A percentile compares a stretch with the other conserved stretches of the same genome.
Evolutionary conservation across 2,888 invertebrate species (phyloP).

Genomic region (Sphecodes monilicornis): DNA sequence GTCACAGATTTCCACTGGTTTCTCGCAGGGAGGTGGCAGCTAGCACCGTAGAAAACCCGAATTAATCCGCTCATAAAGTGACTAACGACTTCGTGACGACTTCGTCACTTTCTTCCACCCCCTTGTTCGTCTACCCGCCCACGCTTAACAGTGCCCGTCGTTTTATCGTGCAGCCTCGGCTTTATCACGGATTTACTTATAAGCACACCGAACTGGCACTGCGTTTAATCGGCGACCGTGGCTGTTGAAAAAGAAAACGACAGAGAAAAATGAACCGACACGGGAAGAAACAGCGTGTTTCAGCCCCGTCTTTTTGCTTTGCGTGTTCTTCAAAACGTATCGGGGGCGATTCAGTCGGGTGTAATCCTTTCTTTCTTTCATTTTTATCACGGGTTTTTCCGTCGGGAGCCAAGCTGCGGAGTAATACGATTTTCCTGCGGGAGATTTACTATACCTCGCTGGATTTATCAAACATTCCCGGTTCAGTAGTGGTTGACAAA

Average conservation of each 20-base stretch:
- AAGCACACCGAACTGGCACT: neutral
- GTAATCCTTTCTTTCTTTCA: neutral
- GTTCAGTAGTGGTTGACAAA: neutral
- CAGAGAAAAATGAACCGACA: conserved; percentile 6
- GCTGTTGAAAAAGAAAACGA: neutral
- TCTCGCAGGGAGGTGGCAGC: neutral
- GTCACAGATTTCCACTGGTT: neutral
- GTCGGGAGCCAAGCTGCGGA: neutral
- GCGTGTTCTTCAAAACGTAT: neutral
- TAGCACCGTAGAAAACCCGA: neutral
- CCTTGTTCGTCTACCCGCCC: neutral
- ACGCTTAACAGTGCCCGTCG: neutral
- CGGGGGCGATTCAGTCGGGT: neutral
- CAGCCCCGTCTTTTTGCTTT: neutral
- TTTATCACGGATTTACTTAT: conserved; percentile 4
- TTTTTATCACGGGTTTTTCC: neutral
- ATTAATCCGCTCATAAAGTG: conserved; percentile 8
- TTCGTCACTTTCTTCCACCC: neutral
- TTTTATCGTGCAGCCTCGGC: neutral
- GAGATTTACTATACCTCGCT: neutral
- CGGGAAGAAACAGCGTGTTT: neutral
- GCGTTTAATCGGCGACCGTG: neutral
- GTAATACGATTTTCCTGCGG: neutral
- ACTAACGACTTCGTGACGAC: conserved; percentile 9
- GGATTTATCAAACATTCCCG: neutral